Conservation (phyloP, 1,140 invertebrate genomes). For the Pseudoatta argentina region DNA sequence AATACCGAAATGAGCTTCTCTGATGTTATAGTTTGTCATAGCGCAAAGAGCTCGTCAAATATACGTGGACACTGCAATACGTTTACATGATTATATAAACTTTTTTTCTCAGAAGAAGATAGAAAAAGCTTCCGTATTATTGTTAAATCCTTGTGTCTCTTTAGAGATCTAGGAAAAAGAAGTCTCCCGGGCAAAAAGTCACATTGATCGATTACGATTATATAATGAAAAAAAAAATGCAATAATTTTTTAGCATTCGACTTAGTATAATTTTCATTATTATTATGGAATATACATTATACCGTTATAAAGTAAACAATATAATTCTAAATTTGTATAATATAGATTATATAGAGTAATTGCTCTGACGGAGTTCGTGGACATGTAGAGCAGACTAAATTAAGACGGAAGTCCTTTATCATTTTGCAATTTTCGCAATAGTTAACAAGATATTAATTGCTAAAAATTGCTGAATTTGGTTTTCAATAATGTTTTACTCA, state of each 20-base stretch:
- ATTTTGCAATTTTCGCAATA: too few species aligned
- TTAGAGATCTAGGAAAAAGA: not conserved
- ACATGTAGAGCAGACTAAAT: too few species aligned
- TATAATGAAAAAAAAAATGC: not conserved
- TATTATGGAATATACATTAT: constrained; percentile 1
- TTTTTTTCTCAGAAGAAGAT: not conserved
- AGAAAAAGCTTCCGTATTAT: constrained; percentile 2
- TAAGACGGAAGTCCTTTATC: too few species aligned
- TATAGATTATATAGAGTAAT: not conserved
- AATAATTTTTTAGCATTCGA: not conserved
- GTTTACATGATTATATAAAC: constrained; percentile 1
- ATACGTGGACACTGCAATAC: constrained; percentile 21
- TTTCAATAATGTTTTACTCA: too few species aligned
- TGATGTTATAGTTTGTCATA: not conserved
- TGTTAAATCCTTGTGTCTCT: constrained; percentile 19
- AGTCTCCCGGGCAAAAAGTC: not conserved
- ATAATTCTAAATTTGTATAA: not conserved
- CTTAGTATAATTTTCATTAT: not conserved
- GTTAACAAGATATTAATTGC: too few species aligned
- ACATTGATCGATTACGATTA: constrained; percentile 32
- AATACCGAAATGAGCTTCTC: constrained; percentile 15
- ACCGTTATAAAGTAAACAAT: not conserved
- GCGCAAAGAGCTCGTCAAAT: constrained; percentile 27
- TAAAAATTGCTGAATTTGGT: too few species aligned
- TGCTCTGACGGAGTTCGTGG: too few species aligned